Evolutionary conservation across 2,888 invertebrate species (phyloP).

Genomic region (Papilio protenor): DNA sequence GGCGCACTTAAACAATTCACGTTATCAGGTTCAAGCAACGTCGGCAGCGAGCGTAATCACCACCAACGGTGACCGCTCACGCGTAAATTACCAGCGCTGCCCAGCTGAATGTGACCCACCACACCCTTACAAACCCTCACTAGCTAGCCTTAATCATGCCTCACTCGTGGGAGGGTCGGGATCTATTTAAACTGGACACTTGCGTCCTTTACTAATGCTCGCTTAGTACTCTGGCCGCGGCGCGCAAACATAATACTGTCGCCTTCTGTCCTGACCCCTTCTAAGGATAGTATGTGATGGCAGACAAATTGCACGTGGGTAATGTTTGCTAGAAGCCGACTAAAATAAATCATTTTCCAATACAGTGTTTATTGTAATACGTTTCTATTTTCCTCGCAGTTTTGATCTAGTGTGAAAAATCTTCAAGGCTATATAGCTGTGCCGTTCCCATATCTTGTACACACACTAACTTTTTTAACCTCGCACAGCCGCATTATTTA

Average conservation of each 20-base stretch:
- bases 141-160: conserved; percentile 37
- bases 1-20: conserved; percentile 51
- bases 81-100: conserved; percentile 76
- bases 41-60: conserved; percentile 77
- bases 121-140: conserved; percentile 40
- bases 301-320: conserved; percentile 59
- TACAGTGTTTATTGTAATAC: background rate
- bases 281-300: conserved; percentile 60
- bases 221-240: conserved; percentile 76
- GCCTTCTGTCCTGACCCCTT: conserved; percentile 68
- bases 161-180: conserved; percentile 47
- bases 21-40: conserved; percentile 72
- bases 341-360: background rate
- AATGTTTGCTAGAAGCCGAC: conserved; percentile 12
- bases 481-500: too few species aligned
- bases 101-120: conserved; percentile 58
- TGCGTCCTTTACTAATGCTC: conserved; percentile 78
- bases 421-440: background rate
- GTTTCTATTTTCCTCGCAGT: background rate
- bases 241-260: conserved; percentile 74
- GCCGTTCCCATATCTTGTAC: background rate
- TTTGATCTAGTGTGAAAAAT: too few species aligned
- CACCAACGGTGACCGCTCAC: conserved; percentile 79
- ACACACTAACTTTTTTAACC: too few species aligned
- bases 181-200: conserved; percentile 59